Evolutionary conservation across 2,113 vertebrate genomes (phyloP), one percentile per base, ranked within the genome.

Genomic region (Aramus guarauna): DNA sequence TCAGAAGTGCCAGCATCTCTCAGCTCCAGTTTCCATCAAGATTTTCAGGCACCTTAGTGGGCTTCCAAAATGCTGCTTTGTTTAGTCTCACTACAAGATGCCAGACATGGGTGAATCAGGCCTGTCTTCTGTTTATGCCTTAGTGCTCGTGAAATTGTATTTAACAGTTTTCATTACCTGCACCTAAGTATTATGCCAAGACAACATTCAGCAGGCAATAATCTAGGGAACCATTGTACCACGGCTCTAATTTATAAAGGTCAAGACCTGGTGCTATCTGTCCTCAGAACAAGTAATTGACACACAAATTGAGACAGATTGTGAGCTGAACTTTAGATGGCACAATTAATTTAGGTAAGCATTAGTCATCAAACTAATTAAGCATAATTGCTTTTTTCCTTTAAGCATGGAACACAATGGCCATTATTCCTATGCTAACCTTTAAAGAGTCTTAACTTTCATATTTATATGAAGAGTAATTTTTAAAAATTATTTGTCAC

Each of bases 321-420:
- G 68, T 74, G 77, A 98, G 63, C 75, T 95, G 73, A 96, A 94
- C 58, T 95, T 88, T 69, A 88, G 68, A 55, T 2, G 19, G 43
- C 73, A 71, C 32, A 17, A 59, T 91, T 97, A 91, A 93, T 96
- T 84, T 91, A 85, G 50, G 47, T 74, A 82, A 52, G 32, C 12
- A 69, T 84, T 74, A 68, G 32, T 94, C 68, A 90, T 95, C 90
- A 97, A 92, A 84, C 36, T 91, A 92, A 94, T 76, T 56, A 82
- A 91, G 64, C 43, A 66, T 87, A 96, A 96, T 95, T 78, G 39
- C 18, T 50, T 85, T 95, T 92, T 56, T 76, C n/a, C 60, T 96
- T 78, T 74, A 50, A 92, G 30, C n/a, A 22, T 16, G 16, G 45
- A 86, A 79, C 37, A 23, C 50, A 27, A 48, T 53, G 26, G 43